Conservation (phyloP, 2,797 vertebrate genomes). For the Rhinogobio ventralis region DNA sequence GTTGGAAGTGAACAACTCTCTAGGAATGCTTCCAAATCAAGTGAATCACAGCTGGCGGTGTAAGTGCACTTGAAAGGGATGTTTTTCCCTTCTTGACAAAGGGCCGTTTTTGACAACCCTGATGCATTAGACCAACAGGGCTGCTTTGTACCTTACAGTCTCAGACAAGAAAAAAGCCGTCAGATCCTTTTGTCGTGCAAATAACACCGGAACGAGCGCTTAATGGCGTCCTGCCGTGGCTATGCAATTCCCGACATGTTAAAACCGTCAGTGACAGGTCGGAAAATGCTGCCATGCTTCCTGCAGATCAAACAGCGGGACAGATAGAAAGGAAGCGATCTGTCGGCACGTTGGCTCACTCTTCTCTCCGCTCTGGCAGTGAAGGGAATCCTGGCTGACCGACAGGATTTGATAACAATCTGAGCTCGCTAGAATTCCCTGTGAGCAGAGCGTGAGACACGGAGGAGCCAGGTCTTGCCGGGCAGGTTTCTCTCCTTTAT, state of each 20-base stretch:
- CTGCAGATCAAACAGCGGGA: constrained; percentile 22
- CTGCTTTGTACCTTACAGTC: constrained; percentile 22
- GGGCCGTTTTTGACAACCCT: constrained; percentile 48
- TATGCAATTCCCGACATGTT: constrained; percentile 30
- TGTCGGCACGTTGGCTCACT: background rate
- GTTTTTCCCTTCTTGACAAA: background rate
- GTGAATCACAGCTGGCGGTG: constrained; percentile 28
- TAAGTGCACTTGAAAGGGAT: constrained; percentile 48
- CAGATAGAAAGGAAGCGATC: constrained; percentile 34
- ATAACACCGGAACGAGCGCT: constrained; percentile 34
- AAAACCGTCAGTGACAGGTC: constrained; percentile 43
- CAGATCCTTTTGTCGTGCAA: constrained; percentile 44
- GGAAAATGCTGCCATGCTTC: constrained; percentile 19
- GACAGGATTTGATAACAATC: constrained; percentile 72
- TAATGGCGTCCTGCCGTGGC: constrained; percentile 14
- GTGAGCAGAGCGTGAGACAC: constrained; percentile 66
- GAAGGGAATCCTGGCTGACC: constrained; percentile 42
- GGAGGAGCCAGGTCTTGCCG: constrained; percentile 67
- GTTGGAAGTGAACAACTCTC: background rate
- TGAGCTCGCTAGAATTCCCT: constrained; percentile 70
- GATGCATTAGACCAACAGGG: constrained; percentile 45
- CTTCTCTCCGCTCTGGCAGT: background rate
- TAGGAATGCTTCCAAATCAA: background rate
- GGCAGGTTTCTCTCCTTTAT: constrained; percentile 27
- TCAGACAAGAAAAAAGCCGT: constrained; percentile 10